Evolutionary conservation across 2,113 vertebrate species (phyloP).

Genomic region (Puffinus mauretanicus): DNA sequence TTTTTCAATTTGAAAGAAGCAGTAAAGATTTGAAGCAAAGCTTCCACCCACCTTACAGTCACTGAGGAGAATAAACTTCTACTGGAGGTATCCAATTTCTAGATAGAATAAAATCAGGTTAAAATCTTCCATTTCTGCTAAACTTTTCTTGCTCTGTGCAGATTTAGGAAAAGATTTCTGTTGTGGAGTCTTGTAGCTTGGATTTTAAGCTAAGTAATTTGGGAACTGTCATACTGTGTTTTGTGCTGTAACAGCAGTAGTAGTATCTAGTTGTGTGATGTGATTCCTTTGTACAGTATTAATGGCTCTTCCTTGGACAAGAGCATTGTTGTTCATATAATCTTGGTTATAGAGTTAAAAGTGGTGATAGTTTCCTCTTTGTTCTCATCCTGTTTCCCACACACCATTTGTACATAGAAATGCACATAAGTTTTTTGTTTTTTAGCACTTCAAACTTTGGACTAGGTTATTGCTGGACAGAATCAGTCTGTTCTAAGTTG

Average conservation of each 20-base stretch:
- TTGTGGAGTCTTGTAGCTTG: background rate
- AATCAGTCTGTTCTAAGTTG: background rate
- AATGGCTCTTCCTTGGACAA: background rate
- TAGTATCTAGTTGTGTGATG: background rate
- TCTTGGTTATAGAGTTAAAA: background rate
- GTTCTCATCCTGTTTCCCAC: background rate
- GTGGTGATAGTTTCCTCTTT: background rate
- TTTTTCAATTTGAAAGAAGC: background rate
- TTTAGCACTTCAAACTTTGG: background rate
- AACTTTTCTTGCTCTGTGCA: background rate
- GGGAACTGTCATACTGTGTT: background rate
- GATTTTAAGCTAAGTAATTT: background rate
- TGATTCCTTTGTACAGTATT: background rate
- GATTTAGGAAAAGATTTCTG: background rate
- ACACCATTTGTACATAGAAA: background rate
- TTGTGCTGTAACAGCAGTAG: background rate
- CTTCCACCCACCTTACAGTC: background rate
- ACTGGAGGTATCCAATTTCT: background rate
- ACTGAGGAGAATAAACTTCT: background rate
- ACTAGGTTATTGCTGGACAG: background rate
- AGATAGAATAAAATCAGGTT: background rate
- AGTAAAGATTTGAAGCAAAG: background rate
- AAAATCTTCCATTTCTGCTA: background rate
- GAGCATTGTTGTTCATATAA: background rate
- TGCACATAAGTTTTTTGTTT: accelerated